Conservation (phyloP, 2,888 invertebrate genomes). For the Tetranychus truncatus region DNA sequence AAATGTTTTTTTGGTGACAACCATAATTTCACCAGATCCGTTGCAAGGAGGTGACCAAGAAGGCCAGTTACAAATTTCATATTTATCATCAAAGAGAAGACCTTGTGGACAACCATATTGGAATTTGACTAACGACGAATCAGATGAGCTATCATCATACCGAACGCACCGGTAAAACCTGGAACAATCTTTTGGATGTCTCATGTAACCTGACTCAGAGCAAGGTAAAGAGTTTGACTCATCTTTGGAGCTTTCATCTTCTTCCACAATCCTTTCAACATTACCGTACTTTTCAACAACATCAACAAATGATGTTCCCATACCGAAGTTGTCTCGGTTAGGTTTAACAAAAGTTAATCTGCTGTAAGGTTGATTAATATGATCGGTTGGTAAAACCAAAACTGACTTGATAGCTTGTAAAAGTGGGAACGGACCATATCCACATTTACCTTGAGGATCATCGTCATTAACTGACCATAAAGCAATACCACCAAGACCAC, state of each 20-base stretch:
- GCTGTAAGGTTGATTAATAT: slow-evolving; percentile 11
- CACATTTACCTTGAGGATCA: slow-evolving; percentile 21
- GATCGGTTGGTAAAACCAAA: slow-evolving; percentile 14
- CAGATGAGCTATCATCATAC: slow-evolving; percentile 35
- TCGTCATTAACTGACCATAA: slow-evolving; percentile 24
- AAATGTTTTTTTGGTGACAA: slow-evolving; percentile 48
- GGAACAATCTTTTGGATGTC: slow-evolving; percentile 23
- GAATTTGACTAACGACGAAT: slow-evolving; percentile 40
- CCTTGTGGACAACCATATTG: slow-evolving; percentile 50
- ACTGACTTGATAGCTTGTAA: slow-evolving; percentile 18
- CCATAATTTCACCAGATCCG: slow-evolving; percentile 54
- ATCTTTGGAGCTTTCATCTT: neutral
- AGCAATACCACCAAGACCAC: slow-evolving; percentile 22
- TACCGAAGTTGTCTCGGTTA: neutral
- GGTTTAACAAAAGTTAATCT: neutral
- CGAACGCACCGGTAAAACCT: slow-evolving; percentile 26
- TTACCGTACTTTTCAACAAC: slow-evolving; percentile 21
- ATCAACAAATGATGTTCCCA: slow-evolving; percentile 18
- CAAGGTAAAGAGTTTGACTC: slow-evolving; percentile 20
- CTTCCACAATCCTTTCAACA: slow-evolving; percentile 16
- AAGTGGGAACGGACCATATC: slow-evolving; percentile 23
- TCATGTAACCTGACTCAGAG: slow-evolving; percentile 23
- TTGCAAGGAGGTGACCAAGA: slow-evolving; percentile 52
- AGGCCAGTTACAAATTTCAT: slow-evolving; percentile 52
- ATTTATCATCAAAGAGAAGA: slow-evolving; percentile 45